These are phyloP conservation scores for Temnothorax rugatulus DNA, from an alignment of 2,888 invertebrate genomes.

Conservation along the genomic window DNA sequence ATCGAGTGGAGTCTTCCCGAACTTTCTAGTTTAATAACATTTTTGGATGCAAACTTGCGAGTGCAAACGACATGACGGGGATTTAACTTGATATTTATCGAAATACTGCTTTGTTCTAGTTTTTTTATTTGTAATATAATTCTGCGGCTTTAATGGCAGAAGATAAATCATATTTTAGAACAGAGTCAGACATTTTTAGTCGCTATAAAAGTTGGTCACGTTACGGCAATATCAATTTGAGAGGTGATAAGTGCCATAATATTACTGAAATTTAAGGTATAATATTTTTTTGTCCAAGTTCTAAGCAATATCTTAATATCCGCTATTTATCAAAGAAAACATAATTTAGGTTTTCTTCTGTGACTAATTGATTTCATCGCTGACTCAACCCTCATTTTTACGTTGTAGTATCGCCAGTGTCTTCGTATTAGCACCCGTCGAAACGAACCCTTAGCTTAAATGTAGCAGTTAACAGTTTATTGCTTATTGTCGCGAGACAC, in stretches of 20 bases:
- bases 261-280: background rate
- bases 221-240: slow-evolving; percentile 1
- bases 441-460: background rate
- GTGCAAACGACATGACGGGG: background rate
- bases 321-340: background rate
- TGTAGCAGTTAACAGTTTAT: slow-evolving; percentile 8
- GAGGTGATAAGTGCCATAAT: background rate
- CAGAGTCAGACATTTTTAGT: background rate
- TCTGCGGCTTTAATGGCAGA: background rate
- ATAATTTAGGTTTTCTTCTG: background rate
- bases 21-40: slow-evolving; percentile 42
- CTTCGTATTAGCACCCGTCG: background rate
- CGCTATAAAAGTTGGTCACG: background rate
- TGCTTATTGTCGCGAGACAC: background rate
- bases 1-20: slow-evolving; percentile 61
- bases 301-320: background rate
- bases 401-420: background rate
- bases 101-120: background rate
- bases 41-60: background rate
- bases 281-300: background rate
- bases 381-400: slow-evolving; percentile 6
- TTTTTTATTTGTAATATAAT: background rate
- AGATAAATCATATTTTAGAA: slow-evolving; percentile 11
- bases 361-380: background rate
- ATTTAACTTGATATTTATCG: background rate